Percentiles rank a stretch among this genome's conserved stretches.
Evolutionary conservation across 1,140 invertebrate species (phyloP).

Genomic region (Ganaspis sp.): DNA sequence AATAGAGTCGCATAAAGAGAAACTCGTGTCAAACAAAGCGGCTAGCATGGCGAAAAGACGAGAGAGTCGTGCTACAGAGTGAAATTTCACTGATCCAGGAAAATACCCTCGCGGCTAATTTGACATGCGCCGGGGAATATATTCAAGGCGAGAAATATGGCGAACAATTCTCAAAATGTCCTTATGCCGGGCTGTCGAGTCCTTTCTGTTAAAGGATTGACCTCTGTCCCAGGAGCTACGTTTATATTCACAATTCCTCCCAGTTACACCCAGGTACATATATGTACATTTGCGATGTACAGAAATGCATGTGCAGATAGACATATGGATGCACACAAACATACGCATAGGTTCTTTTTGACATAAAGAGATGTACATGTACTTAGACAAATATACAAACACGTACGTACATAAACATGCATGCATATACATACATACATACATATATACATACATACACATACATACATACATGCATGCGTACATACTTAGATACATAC

Average conservation of each 20-base stretch:
- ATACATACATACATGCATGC: no score
- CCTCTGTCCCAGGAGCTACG: background rate
- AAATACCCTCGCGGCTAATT: constrained; percentile 16
- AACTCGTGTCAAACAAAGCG: constrained; percentile 17
- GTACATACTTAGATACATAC: no score
- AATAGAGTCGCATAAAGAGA: background rate
- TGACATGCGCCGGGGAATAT: constrained; percentile 4
- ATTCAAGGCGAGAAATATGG: background rate
- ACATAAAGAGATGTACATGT: no score
- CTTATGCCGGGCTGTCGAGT: background rate
- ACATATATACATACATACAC: no score
- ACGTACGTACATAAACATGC: no score
- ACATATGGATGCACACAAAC: no score
- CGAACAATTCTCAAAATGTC: background rate
- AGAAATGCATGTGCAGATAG: no score
- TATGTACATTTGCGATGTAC: no score
- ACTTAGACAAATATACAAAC: no score
- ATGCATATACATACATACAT: no score
- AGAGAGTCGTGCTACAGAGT: background rate
- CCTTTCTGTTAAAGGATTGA: background rate
- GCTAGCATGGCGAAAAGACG: background rate
- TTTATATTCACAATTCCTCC: background rate
- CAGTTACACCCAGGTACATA: background rate
- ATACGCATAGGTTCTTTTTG: no score
- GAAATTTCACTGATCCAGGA: constrained; percentile 2